phyloP scores from a whole-genome alignment of 2,797 vertebrate genomes.

The Arrhamphus sclerolepis region DNA sequence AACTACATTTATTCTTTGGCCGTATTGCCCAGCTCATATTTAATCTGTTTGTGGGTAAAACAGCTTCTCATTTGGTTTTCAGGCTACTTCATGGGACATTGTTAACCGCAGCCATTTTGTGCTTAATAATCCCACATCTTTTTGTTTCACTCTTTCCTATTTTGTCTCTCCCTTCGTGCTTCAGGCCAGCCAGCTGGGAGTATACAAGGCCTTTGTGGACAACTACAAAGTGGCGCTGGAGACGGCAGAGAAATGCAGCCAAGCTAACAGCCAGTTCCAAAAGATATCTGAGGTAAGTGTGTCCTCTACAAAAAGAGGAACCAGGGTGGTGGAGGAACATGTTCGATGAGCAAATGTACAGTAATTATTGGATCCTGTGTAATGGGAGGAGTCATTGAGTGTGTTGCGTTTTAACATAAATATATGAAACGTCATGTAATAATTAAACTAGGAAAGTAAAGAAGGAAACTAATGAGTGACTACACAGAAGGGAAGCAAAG shows the following conservation, averaged over 20 bases:
- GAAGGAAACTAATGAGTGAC: not conserved
- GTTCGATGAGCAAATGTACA: not conserved
- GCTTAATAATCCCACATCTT: not conserved
- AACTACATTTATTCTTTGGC: too few species aligned
- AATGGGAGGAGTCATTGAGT: not conserved
- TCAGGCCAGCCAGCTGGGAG: conserved; percentile 95
- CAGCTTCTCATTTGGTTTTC: too few species aligned
- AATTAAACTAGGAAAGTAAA: not conserved
- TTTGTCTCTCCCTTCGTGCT: conserved; percentile 1
- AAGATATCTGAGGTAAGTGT: conserved; percentile 94
- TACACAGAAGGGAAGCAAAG: conserved; percentile 12
- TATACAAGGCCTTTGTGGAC: conserved; percentile 98
- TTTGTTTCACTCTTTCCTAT: not conserved
- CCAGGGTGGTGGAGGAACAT: not conserved
- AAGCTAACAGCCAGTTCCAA: conserved; percentile 94
- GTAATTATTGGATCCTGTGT: not conserved
- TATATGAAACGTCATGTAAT: not conserved
- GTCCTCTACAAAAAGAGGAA: not conserved
- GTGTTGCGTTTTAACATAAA: conserved; percentile 1
- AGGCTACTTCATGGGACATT: too few species aligned
- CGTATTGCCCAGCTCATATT: too few species aligned
- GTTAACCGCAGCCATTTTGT: not conserved
- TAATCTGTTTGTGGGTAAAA: too few species aligned
- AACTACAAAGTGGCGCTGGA: conserved; percentile 97
- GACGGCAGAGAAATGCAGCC: conserved; percentile 95